Evolutionary conservation across 1,140 invertebrate species (phyloP).

Genomic region (Drosophila paulistorum): DNA sequence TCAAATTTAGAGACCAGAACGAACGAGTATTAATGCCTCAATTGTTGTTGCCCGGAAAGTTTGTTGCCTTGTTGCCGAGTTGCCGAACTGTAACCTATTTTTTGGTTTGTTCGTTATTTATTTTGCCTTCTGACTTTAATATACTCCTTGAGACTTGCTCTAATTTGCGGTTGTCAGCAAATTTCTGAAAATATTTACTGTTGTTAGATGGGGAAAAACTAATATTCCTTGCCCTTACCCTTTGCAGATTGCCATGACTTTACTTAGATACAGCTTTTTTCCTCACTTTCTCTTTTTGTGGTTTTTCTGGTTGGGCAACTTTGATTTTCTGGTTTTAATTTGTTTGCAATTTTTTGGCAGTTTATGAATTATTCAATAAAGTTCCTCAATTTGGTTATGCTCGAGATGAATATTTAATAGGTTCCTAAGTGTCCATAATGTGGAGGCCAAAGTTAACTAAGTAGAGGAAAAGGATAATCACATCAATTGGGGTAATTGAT

Average conservation of each 20-base stretch:
- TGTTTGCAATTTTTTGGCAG: neutral
- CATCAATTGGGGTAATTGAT: neutral
- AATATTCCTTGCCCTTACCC: neutral
- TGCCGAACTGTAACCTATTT: conserved; percentile 10
- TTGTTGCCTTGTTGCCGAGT: conserved; percentile 11
- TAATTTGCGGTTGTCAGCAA: conserved; percentile 67
- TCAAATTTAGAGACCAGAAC: conserved; percentile 57
- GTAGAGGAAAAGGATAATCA: neutral
- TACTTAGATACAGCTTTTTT: conserved; percentile 33
- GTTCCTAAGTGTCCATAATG: conserved; percentile 39
- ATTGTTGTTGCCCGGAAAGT: conserved; percentile 36
- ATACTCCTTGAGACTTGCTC: conserved; percentile 48
- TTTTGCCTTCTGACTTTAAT: conserved; percentile 55
- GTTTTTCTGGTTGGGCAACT: conserved; percentile 28
- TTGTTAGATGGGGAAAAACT: conserved; percentile 1
- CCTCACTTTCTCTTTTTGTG: conserved; percentile 26
- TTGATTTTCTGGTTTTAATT: conserved; percentile 41
- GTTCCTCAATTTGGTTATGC: conserved; percentile 33
- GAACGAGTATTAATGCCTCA: conserved; percentile 46
- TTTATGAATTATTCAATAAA: conserved; percentile 51
- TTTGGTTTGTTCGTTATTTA: conserved; percentile 25
- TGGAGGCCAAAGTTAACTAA: neutral
- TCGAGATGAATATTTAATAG: conserved; percentile 39
- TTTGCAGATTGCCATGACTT: too few relatives aligned
- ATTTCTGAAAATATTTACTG: conserved; percentile 43